phyloP scores from a whole-genome alignment of 2,797 vertebrate genomes.

The Pseudomugil tenellus region DNA sequence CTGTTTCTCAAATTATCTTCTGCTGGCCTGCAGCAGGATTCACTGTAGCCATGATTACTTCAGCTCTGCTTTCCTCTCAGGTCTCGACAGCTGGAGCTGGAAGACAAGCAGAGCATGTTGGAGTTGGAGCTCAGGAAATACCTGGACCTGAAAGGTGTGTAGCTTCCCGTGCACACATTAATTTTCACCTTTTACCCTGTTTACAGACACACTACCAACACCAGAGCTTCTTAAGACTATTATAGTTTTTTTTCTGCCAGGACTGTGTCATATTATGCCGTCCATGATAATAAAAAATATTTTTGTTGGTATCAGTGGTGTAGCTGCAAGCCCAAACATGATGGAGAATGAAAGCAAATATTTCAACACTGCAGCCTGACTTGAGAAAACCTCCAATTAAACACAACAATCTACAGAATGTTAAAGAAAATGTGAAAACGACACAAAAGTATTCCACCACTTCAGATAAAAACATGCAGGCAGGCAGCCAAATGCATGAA shows the following conservation, averaged over 20 bases:
- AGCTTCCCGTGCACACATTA: background rate
- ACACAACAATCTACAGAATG: too few relatives aligned
- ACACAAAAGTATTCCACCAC: too few relatives aligned
- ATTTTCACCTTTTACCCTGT: background rate
- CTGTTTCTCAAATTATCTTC: background rate
- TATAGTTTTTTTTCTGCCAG: background rate
- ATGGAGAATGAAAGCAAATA: too few relatives aligned
- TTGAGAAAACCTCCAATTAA: too few relatives aligned
- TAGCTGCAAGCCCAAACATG: too few relatives aligned
- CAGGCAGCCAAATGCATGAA: too few relatives aligned
- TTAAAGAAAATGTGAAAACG: too few relatives aligned
- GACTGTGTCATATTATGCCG: too few relatives aligned
- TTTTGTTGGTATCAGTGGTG: background rate
- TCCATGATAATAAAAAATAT: background rate
- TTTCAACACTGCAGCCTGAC: too few relatives aligned
- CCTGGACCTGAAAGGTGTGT: slow-evolving; percentile 85
- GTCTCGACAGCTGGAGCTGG: slow-evolving; percentile 90
- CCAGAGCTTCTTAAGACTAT: background rate
- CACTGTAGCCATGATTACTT: slow-evolving; percentile 13
- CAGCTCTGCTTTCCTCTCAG: slow-evolving; percentile 71
- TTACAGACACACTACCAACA: background rate
- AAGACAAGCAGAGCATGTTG: slow-evolving; percentile 90
- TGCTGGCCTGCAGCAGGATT: slow-evolving; percentile 18
- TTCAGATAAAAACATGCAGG: too few relatives aligned
- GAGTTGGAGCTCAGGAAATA: slow-evolving; percentile 88